Evolutionary conservation across 1,140 invertebrate genomes (phyloP), one percentile per base, ranked within the genome.

Genomic region (Brachionus paranguensis): DNA sequence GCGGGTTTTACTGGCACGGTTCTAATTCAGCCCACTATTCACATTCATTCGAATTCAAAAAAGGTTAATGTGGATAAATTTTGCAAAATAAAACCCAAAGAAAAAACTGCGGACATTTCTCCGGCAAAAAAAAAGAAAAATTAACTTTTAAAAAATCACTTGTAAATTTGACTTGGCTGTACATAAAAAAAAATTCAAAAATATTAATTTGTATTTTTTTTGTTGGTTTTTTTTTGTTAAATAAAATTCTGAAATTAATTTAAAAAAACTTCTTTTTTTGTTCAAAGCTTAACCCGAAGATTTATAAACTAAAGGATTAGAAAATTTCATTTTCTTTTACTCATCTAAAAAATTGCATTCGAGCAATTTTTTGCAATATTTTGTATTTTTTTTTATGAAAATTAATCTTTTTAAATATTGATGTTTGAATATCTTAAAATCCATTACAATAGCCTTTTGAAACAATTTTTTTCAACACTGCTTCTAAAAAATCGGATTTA

Each of bases 11-110:
- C 6, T n/a, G 78, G 78, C 20, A 81, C 78, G 1, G 24, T 81
- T 14, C 78, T 81, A 2, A 43, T 43, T 1, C 50, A 60, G 8
- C 78, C 78, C 6, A 81, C 78, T 4, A 81, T 81, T 14, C 78
- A 81, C 33, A 81, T 81, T 47, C 78, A 81, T 12, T 64, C 78
- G 20, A 81, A 43, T 43, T 41, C 78, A 45, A 81, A 68, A 24
- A 64, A 64, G 11, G 14, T 4, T 8, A 45, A 41, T 43, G 1
- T 64, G 37, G n/a, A 43, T 2, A 81, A 81, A 41, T 81, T 43
- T 68, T 68, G 78, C 45, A 27, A 81, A 68, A 81, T 81, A 33
- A 81, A 65, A 29, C 78, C 78, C 11, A 81, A 81, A 68, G 37
- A 81, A 17, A 53, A 53, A 33, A 41, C 2, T 29, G n/a, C 27